These are phyloP conservation scores for Gari tellinella DNA, from an alignment of 2,888 invertebrate genomes.

Conservation along the genomic window DNA sequence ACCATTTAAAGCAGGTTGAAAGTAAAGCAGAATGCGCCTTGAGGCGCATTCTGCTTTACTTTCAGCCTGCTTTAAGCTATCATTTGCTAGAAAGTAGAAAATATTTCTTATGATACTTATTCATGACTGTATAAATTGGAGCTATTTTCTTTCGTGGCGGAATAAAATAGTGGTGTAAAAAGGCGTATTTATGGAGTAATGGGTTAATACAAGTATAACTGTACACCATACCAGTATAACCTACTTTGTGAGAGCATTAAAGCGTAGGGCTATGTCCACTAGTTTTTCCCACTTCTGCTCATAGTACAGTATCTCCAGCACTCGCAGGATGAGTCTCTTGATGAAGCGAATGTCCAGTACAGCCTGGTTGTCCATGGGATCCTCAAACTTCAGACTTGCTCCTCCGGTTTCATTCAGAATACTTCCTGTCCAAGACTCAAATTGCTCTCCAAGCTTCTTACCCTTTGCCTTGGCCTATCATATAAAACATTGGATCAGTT, in stretches of 20 bases:
- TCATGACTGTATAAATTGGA: no score
- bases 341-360: constrained; percentile 79
- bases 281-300: constrained; percentile 84
- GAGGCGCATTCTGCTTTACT: no score
- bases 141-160: no score
- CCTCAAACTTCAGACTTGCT: constrained; percentile 81
- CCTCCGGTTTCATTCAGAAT: constrained; percentile 79
- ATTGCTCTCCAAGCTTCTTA: constrained; percentile 64
- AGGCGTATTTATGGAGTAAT: no score
- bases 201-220: no score
- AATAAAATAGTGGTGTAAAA: no score
- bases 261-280: constrained; percentile 82
- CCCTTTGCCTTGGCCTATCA: constrained; percentile 71
- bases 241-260: constrained; percentile 83
- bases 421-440: constrained; percentile 78
- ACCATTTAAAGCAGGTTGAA: no score
- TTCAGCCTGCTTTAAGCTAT: no score
- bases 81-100: no score
- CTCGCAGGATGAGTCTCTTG: constrained; percentile 75
- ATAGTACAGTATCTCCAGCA: constrained; percentile 80
- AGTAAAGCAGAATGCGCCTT: no score
- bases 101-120: no score
- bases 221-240: constrained; percentile 39
- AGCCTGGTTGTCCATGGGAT: constrained; percentile 79
- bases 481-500: no score